Evolutionary conservation across 2,888 invertebrate genomes (phyloP), one percentile per base, ranked within the genome.

Genomic region (Dascillus cervinus): DNA sequence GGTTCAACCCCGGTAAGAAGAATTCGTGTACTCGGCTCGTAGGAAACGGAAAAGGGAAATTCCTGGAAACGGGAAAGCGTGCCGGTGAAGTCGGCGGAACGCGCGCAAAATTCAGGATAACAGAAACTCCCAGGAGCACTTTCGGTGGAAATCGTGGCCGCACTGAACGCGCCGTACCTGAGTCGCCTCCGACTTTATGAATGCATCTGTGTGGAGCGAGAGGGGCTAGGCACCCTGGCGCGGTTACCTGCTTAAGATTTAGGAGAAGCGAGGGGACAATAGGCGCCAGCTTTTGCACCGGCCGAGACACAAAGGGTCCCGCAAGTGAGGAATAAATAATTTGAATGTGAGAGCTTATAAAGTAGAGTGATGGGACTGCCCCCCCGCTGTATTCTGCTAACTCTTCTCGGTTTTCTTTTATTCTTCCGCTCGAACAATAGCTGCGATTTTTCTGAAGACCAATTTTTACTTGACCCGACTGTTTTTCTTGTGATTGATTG

Each of bases 301-400:
- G 67, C 68, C 56, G 68, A 70, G 54, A 71, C 72, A 50, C 52
- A 52, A 51, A 54, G 53, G 44, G 46, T 43, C 49, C 52, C 55
- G 55, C 50, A 50, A 55, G 55, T 66, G 60, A 38, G 68, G 58
- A 28, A 62, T 40, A 51, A 56, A 56, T 57, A 54, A 55, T 56
- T 55, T 50, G 50, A 44, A 53, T 56, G 50, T 54, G 56, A 53
- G 54, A 58, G 48, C 53, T 54, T 41, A 73, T 63, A 36, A 73
- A 65, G 50, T 69, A 71, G 58, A 69, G 67, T 51, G 72, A 62
- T 55, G 70, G 65, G 54, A 67, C 68, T 39, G 50, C 48, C 44
- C 15, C 15, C 26, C n/a, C n/a, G n/a, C n/a, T n/a, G n/a, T n/a
- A n/a, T n/a, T n/a, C n/a, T n/a, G n/a, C n/a, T n/a, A n/a, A n/a